Percentiles rank a stretch among this genome's conserved stretches.
These are phyloP conservation scores for Glaucomys volans DNA, from an alignment of 2,113 vertebrate species.

Conservation along the genomic window DNA sequence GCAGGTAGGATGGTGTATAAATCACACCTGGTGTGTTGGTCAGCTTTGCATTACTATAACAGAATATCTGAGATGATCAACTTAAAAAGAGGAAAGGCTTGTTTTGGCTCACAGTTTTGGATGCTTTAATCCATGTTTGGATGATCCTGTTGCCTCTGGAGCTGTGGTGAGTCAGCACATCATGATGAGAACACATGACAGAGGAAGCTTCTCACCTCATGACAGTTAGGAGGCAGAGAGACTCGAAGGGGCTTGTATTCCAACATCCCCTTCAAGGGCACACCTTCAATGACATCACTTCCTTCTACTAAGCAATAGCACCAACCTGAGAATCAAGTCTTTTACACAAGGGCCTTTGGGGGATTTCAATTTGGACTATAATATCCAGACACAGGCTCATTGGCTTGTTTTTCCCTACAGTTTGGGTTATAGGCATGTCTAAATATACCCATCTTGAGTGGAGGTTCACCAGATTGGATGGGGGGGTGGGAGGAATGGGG, in stretches of 20 bases:
- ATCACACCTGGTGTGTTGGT: no score
- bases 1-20: background rate
- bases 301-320: background rate
- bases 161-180: background rate
- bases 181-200: background rate
- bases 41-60: background rate
- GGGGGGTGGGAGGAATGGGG: no score
- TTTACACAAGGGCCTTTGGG: background rate
- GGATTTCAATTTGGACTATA: background rate
- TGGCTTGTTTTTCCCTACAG: background rate
- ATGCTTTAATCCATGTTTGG: background rate
- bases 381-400: background rate
- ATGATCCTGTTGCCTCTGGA: background rate
- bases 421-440: background rate
- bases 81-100: background rate
- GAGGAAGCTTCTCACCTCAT: background rate
- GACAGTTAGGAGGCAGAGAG: background rate
- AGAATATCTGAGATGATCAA: background rate
- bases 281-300: background rate
- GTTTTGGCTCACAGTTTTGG: background rate
- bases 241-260: background rate
- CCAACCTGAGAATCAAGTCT: background rate
- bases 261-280: background rate
- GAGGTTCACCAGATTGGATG: no score
- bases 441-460: no score